Evolutionary conservation across 2,113 vertebrate genomes (phyloP).

Genomic region (Erinaceus europaeus): DNA sequence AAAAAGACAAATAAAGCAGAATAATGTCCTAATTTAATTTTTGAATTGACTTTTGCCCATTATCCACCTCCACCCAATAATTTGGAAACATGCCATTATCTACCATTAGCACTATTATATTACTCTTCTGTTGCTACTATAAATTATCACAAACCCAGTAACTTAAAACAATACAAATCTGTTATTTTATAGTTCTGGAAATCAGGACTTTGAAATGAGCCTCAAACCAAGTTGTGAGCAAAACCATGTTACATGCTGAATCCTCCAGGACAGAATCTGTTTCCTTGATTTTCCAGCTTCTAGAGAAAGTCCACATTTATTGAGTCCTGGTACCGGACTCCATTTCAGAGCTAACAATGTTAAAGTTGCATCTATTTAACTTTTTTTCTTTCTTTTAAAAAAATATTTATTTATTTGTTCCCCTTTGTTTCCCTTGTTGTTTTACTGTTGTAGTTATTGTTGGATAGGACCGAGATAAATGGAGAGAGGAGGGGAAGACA

Average conservation of each 20-base stretch:
- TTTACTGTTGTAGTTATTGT: too few relatives aligned
- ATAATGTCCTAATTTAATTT: constrained; percentile 42
- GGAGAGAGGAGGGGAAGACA: too few relatives aligned
- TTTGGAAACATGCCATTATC: constrained; percentile 4
- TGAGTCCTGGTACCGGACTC: neutral
- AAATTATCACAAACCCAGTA: neutral
- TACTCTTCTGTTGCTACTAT: constrained; percentile 2
- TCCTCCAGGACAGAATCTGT: neutral
- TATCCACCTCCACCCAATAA: neutral
- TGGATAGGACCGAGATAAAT: too few relatives aligned
- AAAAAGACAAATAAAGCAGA: constrained; percentile 13
- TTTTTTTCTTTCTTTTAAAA: too few relatives aligned
- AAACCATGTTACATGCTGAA: neutral
- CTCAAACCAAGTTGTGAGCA: neutral
- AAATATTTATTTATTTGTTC: too few relatives aligned
- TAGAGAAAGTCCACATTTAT: neutral
- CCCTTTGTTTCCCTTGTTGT: too few relatives aligned
- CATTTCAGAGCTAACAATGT: neutral
- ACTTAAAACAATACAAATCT: neutral
- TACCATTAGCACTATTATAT: neutral
- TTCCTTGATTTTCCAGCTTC: neutral
- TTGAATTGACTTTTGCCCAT: constrained; percentile 24
- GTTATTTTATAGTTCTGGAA: neutral
- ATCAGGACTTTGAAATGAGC: neutral
- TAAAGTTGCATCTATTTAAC: too few relatives aligned